Conservation (phyloP, 2,797 vertebrate genomes). For the Antennarius maculatus region DNA sequence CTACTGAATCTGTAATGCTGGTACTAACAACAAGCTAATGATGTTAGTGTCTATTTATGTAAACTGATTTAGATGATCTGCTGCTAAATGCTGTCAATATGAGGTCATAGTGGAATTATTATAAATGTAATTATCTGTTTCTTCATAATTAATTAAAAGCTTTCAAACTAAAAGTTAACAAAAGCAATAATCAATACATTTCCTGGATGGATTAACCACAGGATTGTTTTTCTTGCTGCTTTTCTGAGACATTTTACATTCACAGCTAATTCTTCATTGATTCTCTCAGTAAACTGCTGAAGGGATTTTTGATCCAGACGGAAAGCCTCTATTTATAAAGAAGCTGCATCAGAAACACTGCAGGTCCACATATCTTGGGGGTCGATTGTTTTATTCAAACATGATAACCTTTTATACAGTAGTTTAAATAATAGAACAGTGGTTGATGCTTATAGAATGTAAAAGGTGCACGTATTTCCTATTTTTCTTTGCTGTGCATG, state of each 20-base stretch:
- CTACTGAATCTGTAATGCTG: too few species aligned
- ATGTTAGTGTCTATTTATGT: too few species aligned
- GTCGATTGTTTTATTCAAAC: conserved; percentile 21
- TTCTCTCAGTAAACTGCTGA: background rate
- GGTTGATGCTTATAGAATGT: conserved; percentile 38
- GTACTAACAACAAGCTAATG: too few species aligned
- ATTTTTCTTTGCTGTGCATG: conserved; percentile 36
- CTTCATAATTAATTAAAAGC: background rate
- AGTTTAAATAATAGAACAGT: conserved; percentile 43
- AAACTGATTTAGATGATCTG: too few species aligned
- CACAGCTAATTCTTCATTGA: background rate
- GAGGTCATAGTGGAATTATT: background rate
- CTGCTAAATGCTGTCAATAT: too few species aligned
- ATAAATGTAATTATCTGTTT: background rate
- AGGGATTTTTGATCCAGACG: conserved; percentile 7
- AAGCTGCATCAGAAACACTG: conserved; percentile 7
- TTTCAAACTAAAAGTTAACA: conserved; percentile 1
- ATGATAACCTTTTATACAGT: conserved; percentile 22
- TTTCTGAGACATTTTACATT: conserved; percentile 3
- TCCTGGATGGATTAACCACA: background rate
- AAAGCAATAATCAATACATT: background rate
- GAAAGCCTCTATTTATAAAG: conserved; percentile 6
- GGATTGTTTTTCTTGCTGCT: background rate
- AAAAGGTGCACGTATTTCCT: conserved; percentile 40
- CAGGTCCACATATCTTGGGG: conserved; percentile 16